Evolutionary conservation across 1,140 invertebrate genomes (phyloP).

Genomic region (Chlorops oryzae): DNA sequence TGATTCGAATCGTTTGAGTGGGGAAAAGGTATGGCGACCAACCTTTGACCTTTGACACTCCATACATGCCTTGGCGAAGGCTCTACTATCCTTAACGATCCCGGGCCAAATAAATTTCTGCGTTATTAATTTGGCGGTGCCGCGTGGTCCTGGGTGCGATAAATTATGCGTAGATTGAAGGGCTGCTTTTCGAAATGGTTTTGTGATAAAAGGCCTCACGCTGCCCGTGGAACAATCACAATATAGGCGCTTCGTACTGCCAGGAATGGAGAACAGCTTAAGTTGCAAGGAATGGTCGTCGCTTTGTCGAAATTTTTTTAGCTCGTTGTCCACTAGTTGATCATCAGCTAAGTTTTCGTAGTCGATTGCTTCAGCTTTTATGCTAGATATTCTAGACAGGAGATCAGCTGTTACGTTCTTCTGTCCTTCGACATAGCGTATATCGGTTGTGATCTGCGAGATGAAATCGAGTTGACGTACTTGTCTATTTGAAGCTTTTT

Average conservation of each 20-base stretch:
- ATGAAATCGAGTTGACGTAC: slow-evolving; percentile 41
- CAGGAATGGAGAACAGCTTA: neutral
- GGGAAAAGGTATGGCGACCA: neutral
- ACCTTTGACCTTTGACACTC: neutral
- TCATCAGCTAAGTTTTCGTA: neutral
- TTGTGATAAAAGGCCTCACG: neutral
- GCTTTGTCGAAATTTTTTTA: neutral
- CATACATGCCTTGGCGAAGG: neutral
- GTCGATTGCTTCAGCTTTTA: neutral
- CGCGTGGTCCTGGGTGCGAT: neutral
- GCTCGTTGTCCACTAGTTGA: neutral
- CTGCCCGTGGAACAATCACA: neutral
- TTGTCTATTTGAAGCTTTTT: slow-evolving; percentile 17
- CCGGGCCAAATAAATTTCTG: neutral
- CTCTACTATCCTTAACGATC: neutral
- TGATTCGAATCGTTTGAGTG: neutral
- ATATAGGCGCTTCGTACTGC: neutral
- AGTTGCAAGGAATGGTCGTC: neutral
- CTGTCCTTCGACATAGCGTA: slow-evolving; percentile 34
- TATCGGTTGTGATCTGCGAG: slow-evolving; percentile 37
- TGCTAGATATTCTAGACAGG: slow-evolving; percentile 26
- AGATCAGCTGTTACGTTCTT: slow-evolving; percentile 40
- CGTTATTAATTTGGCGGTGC: neutral
- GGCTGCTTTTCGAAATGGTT: neutral
- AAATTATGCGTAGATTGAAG: neutral